These are phyloP conservation scores for Trichomalopsis sarcophagae DNA, from an alignment of 1,140 invertebrate species.

Conservation along the genomic window DNA sequence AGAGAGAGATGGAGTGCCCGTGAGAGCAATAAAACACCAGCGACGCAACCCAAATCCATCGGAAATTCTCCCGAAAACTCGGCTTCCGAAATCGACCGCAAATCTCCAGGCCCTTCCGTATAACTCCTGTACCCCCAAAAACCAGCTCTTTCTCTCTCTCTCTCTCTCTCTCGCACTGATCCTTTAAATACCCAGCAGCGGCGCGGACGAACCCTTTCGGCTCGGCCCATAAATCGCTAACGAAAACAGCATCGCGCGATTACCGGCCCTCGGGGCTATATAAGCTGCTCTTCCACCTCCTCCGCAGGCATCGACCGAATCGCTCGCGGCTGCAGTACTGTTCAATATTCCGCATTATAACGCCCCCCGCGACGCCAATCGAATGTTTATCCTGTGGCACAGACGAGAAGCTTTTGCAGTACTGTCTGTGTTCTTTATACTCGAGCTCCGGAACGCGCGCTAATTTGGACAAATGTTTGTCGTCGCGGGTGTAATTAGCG, in stretches of 20 bases:
- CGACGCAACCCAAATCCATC: not conserved
- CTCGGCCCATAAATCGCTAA: conserved; percentile 16
- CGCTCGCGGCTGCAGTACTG: not conserved
- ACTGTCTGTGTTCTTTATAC: too few relatives aligned
- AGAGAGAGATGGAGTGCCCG: not conserved
- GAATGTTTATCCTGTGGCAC: too few relatives aligned
- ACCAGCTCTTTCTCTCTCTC: not conserved
- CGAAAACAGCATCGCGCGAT: conserved; percentile 11
- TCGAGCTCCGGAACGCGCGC: too few relatives aligned
- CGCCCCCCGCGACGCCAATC: not conserved
- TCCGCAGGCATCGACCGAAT: not conserved
- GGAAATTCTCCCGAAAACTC: not conserved
- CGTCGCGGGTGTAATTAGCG: too few relatives aligned
- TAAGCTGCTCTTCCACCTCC: not conserved
- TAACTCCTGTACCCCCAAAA: not conserved
- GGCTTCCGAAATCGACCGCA: not conserved
- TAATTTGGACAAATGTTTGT: too few relatives aligned
- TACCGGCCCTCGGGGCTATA: not conserved
- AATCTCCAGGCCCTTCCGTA: not conserved
- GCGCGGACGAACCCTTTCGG: not conserved
- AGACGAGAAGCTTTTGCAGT: not conserved
- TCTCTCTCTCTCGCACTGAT: not conserved
- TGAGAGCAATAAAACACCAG: not conserved
- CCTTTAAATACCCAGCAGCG: not conserved
- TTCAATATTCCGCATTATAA: conserved; percentile 7